phyloP scores from a whole-genome alignment of 2,797 vertebrate genomes.

The Crax fasciolata region DNA sequence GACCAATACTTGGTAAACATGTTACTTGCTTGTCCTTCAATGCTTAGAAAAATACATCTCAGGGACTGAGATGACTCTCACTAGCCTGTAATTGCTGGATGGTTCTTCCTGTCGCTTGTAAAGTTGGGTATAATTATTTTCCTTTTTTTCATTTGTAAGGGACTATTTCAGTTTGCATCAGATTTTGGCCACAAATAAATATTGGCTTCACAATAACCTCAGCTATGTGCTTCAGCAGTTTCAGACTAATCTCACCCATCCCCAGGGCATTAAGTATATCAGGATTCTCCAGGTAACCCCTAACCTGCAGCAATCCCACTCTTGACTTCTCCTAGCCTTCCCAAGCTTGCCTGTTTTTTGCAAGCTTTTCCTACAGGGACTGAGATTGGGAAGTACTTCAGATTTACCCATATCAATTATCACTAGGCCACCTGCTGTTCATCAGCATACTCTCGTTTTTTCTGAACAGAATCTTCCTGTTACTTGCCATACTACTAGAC shows the following conservation, averaged over 20 bases:
- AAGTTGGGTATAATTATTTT: not conserved
- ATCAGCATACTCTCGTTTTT: not conserved
- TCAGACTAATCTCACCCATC: not conserved
- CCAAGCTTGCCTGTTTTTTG: slow-evolving; percentile 8
- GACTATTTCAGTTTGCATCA: not conserved
- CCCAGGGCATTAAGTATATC: not conserved
- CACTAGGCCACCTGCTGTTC: not conserved
- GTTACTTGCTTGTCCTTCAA: not conserved
- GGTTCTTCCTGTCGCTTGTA: not conserved
- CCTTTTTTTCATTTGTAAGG: not conserved
- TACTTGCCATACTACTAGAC: not conserved
- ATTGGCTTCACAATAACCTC: not conserved
- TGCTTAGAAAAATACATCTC: not conserved
- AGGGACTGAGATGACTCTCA: not conserved
- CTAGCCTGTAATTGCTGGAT: not conserved
- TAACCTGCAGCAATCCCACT: not conserved
- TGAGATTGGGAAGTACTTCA: not conserved
- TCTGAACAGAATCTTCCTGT: not conserved
- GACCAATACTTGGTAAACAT: not conserved
- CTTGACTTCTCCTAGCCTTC: not conserved
- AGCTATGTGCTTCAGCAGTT: not conserved
- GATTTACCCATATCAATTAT: slow-evolving; percentile 5
- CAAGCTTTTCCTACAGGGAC: not conserved
- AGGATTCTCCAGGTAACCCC: not conserved
- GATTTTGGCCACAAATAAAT: not conserved